Conservation (phyloP, 2,113 vertebrate species). For the Muscicapa adusta region DNA sequence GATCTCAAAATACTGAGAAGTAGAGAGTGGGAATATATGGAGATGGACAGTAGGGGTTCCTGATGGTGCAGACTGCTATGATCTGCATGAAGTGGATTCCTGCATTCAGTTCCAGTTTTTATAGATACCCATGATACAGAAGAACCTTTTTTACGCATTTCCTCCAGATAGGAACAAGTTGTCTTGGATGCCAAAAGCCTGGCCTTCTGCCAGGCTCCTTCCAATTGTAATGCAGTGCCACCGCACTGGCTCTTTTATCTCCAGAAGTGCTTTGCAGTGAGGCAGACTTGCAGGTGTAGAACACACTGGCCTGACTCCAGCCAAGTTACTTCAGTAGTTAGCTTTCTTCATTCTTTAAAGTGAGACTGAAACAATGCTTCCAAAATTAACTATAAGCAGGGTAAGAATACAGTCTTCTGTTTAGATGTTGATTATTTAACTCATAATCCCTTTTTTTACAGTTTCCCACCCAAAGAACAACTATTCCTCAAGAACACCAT, state of each 20-base stretch:
- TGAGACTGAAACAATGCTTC: not conserved
- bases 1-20: not conserved
- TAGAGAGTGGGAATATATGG: not conserved
- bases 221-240: not conserved
- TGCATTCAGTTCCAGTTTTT: not conserved
- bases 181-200: not conserved
- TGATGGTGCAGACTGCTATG: not conserved
- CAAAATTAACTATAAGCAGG: not conserved
- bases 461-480: conserved; percentile 82
- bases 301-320: not conserved
- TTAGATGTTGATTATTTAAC: not conserved
- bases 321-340: not conserved
- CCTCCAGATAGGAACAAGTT: not conserved
- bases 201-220: not conserved
- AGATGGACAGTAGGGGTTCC: not conserved
- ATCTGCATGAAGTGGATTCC: not conserved
- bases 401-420: not conserved
- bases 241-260: not conserved
- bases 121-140: not conserved
- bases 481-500: conserved; percentile 74
- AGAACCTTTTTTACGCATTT: not conserved
- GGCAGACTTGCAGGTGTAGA: not conserved
- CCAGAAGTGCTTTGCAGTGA: not conserved
- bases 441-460: conserved; percentile 2
- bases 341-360: not conserved